Base-by-base conservation (phyloP, 1,140 invertebrate species). In the Drosophila triauraria region DNA sequence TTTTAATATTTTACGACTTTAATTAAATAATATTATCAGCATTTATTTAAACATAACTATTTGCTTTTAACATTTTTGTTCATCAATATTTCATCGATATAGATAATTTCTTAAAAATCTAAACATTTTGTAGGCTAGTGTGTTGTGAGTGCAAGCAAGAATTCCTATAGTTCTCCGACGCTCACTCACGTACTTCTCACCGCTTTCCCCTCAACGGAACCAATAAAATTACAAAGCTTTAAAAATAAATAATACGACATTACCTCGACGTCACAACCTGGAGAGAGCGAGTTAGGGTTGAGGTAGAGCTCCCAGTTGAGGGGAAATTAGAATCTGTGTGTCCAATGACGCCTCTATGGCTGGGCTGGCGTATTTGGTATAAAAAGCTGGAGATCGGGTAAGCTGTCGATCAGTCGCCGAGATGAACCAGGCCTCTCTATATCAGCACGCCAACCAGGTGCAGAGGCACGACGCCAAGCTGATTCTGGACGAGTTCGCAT, bases 381-480 rank as follows among this genome's bases (percentile, higher is more conserved):
- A 90, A 72, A 85, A 88, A 85, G 78, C 70, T 57, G 68, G 27
- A 38, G 23, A 68, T 72, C 48, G 27, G 47, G 6, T 7, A 38
- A 40, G 47, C 17, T 40, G 50, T 23, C 43, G 61, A 71, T 80
- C 69, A 88, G 82, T 91, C 46, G 56, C 42, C 48, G 53, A 38
- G 15, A 92, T 92, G 91, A 91, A 92, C 70, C 87, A 84, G 65
- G 91, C 91, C 61, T 90, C 87, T 53, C 82, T 92, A 46, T 92
- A 92, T 54, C 91, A 92, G 48, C 80, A 86, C 65, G 94, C 95
- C 27, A 96, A 96, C 80, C 94, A 93, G 23, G 82, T 96, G 20
- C 96, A 97, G 84, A 94, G 94, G 43, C 93, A 94, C 6, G 96
- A 96, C 84, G 95, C 96, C 1, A 82, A 94, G 2, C 94, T 95